Evolutionary conservation across 2,888 invertebrate genomes (phyloP).

Genomic region (Yponomeuta malinellus): DNA sequence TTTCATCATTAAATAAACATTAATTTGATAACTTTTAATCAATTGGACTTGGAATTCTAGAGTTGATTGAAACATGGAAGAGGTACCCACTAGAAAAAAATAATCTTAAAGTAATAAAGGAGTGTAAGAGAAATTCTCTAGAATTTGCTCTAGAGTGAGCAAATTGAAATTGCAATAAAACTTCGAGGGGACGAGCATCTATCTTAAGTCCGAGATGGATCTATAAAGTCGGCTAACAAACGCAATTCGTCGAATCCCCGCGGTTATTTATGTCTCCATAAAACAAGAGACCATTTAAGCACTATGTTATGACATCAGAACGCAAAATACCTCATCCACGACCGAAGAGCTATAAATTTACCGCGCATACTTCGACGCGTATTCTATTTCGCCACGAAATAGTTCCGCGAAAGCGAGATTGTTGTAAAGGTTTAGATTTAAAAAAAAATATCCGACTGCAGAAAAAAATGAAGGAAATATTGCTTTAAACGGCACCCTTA

Average conservation of each 20-base stretch:
- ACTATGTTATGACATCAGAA: conserved; percentile 59
- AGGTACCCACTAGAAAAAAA: background rate
- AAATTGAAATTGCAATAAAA: background rate
- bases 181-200: background rate
- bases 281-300: conserved; percentile 46
- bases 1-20: background rate
- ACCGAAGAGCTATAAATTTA: conserved; percentile 53
- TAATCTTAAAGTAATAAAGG: background rate
- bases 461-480: too few species aligned
- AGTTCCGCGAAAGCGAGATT: conserved; percentile 44
- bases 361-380: conserved; percentile 55
- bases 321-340: conserved; percentile 45
- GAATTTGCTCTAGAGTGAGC: background rate
- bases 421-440: conserved; percentile 25
- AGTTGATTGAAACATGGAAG: background rate
- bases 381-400: conserved; percentile 32
- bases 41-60: background rate
- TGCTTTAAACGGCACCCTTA: too few species aligned
- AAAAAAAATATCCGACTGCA: too few species aligned
- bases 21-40: background rate
- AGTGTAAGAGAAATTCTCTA: background rate
- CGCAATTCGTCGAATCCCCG: conserved; percentile 51
- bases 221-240: conserved; percentile 45
- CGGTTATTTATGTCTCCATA: conserved; percentile 55
- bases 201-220: conserved; percentile 14